phyloP scores from a whole-genome alignment of 2,888 invertebrate species.

The Andrena flavipes region DNA sequence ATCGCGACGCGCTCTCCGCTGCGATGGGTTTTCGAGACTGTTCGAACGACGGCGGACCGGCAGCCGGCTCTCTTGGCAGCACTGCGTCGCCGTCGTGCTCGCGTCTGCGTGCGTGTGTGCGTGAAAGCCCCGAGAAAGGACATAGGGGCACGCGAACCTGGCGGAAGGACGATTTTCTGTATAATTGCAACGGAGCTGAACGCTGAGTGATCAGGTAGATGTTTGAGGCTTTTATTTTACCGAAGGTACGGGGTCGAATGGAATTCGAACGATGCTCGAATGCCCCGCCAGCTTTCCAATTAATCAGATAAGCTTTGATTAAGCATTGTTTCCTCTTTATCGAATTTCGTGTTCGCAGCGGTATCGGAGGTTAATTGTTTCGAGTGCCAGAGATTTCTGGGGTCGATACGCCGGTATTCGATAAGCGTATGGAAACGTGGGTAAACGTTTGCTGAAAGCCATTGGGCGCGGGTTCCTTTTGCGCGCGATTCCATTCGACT shows the following conservation, averaged over 20 bases:
- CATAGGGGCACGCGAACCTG: slow-evolving; percentile 46
- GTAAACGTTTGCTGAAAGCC: background rate
- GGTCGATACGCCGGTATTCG: too few species aligned
- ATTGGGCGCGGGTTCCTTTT: background rate
- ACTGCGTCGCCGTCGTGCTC: slow-evolving; percentile 53
- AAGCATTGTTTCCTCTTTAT: background rate
- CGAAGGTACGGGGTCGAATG: background rate
- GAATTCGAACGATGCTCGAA: slow-evolving; percentile 22
- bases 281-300: slow-evolving; percentile 5
- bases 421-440: slow-evolving; percentile 2
- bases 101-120: slow-evolving; percentile 69
- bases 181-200: background rate
- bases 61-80: slow-evolving; percentile 51
- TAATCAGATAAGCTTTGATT: slow-evolving; percentile 8
- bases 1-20: background rate
- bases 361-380: too few species aligned
- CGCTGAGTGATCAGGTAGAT: slow-evolving; percentile 34
- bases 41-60: slow-evolving; percentile 43
- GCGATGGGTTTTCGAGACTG: slow-evolving; percentile 51
- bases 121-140: slow-evolving; percentile 48
- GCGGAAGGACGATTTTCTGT: background rate
- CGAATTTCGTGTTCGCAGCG: background rate
- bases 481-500: slow-evolving; percentile 18
- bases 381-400: too few species aligned
- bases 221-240: background rate